These are phyloP conservation scores for Platorchestia sp. DNA, from an alignment of 1,140 invertebrate species.

Conservation along the genomic window DNA sequence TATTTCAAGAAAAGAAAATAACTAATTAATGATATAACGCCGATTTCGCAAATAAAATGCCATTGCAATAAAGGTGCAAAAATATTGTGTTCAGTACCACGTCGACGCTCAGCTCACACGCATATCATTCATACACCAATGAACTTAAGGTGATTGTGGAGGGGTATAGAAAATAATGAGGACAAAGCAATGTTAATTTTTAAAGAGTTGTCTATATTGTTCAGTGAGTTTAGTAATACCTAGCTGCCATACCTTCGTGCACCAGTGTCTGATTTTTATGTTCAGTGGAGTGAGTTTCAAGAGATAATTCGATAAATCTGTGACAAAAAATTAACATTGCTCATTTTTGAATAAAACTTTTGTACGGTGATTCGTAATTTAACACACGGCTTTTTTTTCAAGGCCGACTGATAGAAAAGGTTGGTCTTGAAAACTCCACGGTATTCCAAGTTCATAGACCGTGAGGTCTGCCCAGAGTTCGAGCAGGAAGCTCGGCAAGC, in stretches of 20 bases:
- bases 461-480: background rate
- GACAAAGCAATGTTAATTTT: background rate
- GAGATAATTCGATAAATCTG: too few relatives aligned
- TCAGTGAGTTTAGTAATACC: background rate
- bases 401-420: background rate
- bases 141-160: background rate
- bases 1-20: too few relatives aligned
- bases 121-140: background rate
- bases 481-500: background rate
- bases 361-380: background rate
- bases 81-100: too few relatives aligned
- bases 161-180: background rate
- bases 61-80: too few relatives aligned
- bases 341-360: background rate
- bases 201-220: background rate
- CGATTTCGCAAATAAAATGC: too few relatives aligned
- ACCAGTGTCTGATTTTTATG: background rate
- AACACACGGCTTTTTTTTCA: background rate
- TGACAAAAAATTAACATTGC: too few relatives aligned
- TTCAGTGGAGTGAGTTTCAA: background rate
- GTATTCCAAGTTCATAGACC: background rate
- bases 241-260: background rate
- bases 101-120: too few relatives aligned
- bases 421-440: background rate
- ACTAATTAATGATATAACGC: too few relatives aligned